Evolutionary conservation across 2,113 vertebrate species (phyloP), one percentile per base, ranked within the genome.

Genomic region (Panurus biarmicus): DNA sequence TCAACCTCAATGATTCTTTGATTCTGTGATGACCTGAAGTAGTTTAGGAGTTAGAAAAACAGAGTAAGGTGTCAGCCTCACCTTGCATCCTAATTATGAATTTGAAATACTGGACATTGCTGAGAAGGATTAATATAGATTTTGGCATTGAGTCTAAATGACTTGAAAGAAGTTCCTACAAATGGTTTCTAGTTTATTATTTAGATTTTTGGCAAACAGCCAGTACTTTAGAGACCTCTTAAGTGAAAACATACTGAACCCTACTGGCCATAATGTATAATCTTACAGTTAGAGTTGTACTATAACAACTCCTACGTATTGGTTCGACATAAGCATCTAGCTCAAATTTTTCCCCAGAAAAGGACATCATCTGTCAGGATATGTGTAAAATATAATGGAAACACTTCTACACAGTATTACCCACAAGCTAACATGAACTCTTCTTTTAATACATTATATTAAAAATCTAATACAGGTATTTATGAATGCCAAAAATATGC

Each of bases 231-330:
- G 42, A 70, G 38, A 80, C 42, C 29, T 85, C 31, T 82, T 45
- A 72, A 88, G 10, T 70, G 44, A 94, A 95, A 95, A 92, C 51
- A 91, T 44, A 95, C 56, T 90, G 88, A 93, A 95, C 85, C 20
- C 71, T 90, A 85, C 66, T 86, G 65, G 76, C 36, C 87, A 40
- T 47, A 89, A 84, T 0, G 0, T 35, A 80, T 15, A 61, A 66
- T 50, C 81, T 90, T 88, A 62, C 45, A 62, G 42, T 42, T 70
- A 51, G 4, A 11, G 48, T 75, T 75, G 57, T 23, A 80, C 8
- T 51, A 0, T 40, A 71, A 38, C 44, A 87, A 44, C 19, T 83
- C 31, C 24, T 54, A 24, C 20, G 80, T 80, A 86, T 2, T 35
- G 19, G 19, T 80, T 50, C 58, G 86, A 65, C 4, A 75, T 33